A percentile compares a stretch with the other conserved stretches of the same genome.
Conservation (phyloP, 2,113 vertebrate species). For the Bos javanicus region DNA sequence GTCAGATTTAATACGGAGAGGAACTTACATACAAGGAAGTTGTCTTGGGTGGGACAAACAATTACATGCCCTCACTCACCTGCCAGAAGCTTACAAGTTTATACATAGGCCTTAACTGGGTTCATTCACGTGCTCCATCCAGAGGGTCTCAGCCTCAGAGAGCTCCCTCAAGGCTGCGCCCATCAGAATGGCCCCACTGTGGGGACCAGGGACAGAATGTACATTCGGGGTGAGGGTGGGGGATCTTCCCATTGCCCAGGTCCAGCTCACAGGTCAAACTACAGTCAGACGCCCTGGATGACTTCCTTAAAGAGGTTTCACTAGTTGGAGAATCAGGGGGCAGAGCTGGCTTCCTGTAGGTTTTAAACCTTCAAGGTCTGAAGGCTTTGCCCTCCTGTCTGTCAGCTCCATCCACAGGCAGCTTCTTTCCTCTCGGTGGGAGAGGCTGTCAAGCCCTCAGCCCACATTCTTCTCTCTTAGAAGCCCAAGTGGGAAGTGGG, state of each 20-base stretch:
- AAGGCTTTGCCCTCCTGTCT: background rate
- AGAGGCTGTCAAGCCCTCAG: background rate
- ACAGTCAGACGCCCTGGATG: background rate
- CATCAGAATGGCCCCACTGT: background rate
- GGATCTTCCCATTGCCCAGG: background rate
- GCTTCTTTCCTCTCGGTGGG: background rate
- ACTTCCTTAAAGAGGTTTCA: background rate
- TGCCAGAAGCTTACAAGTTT: background rate
- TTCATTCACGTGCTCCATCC: background rate
- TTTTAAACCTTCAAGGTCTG: background rate
- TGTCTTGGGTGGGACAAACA: background rate
- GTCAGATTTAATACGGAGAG: background rate
- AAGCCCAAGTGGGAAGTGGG: background rate
- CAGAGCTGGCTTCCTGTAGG: background rate
- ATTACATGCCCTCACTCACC: background rate
- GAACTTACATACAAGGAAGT: background rate
- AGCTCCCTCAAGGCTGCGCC: rapidly evolving
- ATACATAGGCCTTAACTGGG: background rate
- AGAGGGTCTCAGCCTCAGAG: background rate
- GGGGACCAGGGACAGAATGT: background rate
- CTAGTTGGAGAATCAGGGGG: background rate
- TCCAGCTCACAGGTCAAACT: background rate
- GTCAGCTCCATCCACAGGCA: background rate
- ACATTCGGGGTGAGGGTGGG: background rate
- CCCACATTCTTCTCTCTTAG: background rate